Evolutionary conservation across 2,113 vertebrate species (phyloP), one percentile per base, ranked within the genome.

Genomic region (Sturnira hondurensis): DNA sequence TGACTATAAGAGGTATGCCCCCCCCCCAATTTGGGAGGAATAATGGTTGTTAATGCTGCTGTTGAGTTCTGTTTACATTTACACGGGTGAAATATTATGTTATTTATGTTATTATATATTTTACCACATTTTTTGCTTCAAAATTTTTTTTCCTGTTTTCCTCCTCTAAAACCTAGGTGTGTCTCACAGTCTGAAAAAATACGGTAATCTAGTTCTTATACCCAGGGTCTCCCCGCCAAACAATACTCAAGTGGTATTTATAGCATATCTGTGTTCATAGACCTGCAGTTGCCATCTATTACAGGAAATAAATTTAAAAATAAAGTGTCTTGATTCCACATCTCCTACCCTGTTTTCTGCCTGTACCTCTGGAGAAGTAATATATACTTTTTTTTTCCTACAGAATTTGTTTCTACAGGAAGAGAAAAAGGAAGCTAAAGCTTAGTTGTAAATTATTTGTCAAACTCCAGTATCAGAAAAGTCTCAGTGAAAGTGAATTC

Each of bases 401-500:
- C 5, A 85, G 58, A 86, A 68, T 24, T 84, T 90, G 43, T 63
- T 63, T 63, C 28, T 63, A 63, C 4, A 31, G 31, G 74, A 67
- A 89, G 68, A 14, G 63, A 81, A 82, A 85, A 36, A 28, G 19
- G 24, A 20, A 74, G 20, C 33, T 70, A 47, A 81, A 77, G 94
- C 56, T 81, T n/a, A 76, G 9, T 12, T 82, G 36, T 45, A 63
- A 61, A 58, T 47, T 41, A n/a, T 58, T 50, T n/a, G 50, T 92
- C 67, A 88, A n/a, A 92, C 22, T 68, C 41, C 56, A 43, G 6
- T 81, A 52, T 56, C 56, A 91, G 24, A 71, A 26, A 93, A 41
- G 15, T 80, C n/a, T 78, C 22, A 73, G 28, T 0, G 8, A 83
- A 74, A n/a, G 24, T n/a, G 26, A 43, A 83, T 92, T 98, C 99